Evolutionary conservation across 2,888 invertebrate species (phyloP).

Genomic region (Tinea trinotella): DNA sequence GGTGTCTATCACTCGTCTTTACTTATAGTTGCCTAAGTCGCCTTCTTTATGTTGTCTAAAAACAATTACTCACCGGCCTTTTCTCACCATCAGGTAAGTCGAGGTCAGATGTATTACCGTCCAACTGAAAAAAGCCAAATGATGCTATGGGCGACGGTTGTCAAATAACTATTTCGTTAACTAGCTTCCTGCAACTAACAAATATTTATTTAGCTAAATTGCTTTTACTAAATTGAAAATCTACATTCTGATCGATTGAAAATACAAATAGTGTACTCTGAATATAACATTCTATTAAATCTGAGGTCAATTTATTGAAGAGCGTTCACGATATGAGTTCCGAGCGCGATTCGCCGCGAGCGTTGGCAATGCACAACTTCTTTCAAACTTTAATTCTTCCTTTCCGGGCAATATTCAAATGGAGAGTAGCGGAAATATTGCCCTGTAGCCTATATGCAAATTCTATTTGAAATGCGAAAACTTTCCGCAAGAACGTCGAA

Average conservation of each 20-base stretch:
- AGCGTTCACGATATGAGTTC: not conserved
- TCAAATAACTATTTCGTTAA: too few relatives aligned
- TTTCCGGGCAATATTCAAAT: constrained; percentile 60
- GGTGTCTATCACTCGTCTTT: too few relatives aligned
- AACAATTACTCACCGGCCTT: too few relatives aligned
- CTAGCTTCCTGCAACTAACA: too few relatives aligned
- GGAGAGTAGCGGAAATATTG: constrained; percentile 56
- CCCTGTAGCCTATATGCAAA: constrained; percentile 61
- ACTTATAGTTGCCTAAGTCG: too few relatives aligned
- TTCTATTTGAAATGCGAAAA: constrained; percentile 60
- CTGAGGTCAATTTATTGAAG: not conserved
- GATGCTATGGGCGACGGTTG: too few relatives aligned
- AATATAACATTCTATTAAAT: not conserved
- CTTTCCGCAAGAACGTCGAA: constrained; percentile 51
- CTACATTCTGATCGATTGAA: not conserved
- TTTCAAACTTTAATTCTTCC: constrained; percentile 33
- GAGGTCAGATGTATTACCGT: too few relatives aligned
- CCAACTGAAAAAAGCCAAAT: too few relatives aligned
- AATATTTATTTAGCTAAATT: too few relatives aligned
- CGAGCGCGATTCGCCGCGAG: not conserved
- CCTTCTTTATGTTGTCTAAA: too few relatives aligned
- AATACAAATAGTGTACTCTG: not conserved
- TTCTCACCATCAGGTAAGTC: too few relatives aligned
- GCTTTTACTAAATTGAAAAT: not conserved
- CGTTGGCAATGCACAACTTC: constrained; percentile 5